Base-by-base conservation (phyloP, 2,888 invertebrate genomes). In the Timema podura region DNA sequence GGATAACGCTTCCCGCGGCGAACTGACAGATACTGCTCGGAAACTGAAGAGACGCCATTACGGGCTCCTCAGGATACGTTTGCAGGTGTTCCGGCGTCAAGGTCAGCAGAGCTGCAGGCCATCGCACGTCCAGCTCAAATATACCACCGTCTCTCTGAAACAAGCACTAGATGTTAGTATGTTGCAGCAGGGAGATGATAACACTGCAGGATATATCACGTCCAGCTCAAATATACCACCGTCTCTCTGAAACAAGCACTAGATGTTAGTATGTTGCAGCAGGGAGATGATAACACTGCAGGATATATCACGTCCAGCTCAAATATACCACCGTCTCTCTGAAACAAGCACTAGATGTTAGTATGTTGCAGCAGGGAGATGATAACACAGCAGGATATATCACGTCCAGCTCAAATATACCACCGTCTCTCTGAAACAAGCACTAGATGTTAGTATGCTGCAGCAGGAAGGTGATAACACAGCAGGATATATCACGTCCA, bases 241-340 rank as follows among this genome's bases (percentile, higher is more conserved):
- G 30, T 30, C 30, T 30, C 30, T 30, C 30, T 30, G 83, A 83
- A 15, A 10, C 45, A 5, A 0, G n/a, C 54, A 6, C 54, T 15
- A 54, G n/a, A 5, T 15, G 5, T 15, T 6, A 6, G 30, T 30
- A 30, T 30, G 30, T 30, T 30, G 30, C 30, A 3, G 1, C 30
- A 30, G 30, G 30, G 30, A 30, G 30, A n/a, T n/a, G n/a, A n/a
- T n/a, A n/a, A n/a, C n/a, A n/a, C 91, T 71, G 86, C 85, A 7
- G 93, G 93, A 93, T 93, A 93, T 80, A 90, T 85, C 7, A 93
- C 93, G 76, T 93, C 92, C 76, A 93, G 85, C 61, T 70, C 85
- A n/a, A 92, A 91, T 76, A 91, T 86, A 79, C 89, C 77, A 90
- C 30, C 30, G 30, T 30, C 30, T 30, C 30, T 30, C 30, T 30